A percentile compares a stretch with the other conserved stretches of the same genome.
Conservation (phyloP, 2,797 vertebrate genomes). For the Falco peregrinus region DNA sequence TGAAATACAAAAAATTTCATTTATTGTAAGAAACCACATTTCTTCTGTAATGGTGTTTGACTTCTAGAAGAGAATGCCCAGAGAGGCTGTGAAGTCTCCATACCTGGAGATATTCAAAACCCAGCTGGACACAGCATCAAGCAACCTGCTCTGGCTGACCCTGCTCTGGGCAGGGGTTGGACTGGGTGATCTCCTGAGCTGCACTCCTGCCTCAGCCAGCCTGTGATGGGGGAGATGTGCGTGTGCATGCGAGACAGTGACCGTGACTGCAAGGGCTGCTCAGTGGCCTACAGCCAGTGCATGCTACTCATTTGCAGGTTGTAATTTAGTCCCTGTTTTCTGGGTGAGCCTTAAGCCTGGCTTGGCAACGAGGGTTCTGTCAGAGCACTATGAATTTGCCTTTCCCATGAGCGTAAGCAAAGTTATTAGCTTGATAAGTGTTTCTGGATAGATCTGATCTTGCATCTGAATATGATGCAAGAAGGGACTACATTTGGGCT, state of each 20-base stretch:
- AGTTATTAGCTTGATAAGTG: not conserved
- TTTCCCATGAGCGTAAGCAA: not conserved
- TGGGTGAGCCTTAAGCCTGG: not conserved
- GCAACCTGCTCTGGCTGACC: too few relatives aligned
- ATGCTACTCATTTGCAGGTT: not conserved
- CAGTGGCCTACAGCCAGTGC: not conserved
- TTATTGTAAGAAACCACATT: not conserved
- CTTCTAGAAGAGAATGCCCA: not conserved
- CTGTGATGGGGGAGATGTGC: not conserved
- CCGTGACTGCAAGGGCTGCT: not conserved
- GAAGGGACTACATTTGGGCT: not conserved
- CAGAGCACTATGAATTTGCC: not conserved
- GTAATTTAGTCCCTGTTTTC: not conserved
- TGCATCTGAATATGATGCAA: rapidly evolving
- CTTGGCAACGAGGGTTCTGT: not conserved
- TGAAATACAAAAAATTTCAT: not conserved
- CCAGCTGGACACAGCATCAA: too few relatives aligned
- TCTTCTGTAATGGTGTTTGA: not conserved
- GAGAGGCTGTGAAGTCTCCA: not conserved
- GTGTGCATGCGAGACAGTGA: not conserved
- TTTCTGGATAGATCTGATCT: not conserved
- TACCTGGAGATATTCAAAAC: not conserved
- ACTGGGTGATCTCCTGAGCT: not conserved
- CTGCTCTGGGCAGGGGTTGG: too few relatives aligned
- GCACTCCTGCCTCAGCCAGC: not conserved